Conservation (phyloP, 2,888 invertebrate genomes). For the Idaea aversata region DNA sequence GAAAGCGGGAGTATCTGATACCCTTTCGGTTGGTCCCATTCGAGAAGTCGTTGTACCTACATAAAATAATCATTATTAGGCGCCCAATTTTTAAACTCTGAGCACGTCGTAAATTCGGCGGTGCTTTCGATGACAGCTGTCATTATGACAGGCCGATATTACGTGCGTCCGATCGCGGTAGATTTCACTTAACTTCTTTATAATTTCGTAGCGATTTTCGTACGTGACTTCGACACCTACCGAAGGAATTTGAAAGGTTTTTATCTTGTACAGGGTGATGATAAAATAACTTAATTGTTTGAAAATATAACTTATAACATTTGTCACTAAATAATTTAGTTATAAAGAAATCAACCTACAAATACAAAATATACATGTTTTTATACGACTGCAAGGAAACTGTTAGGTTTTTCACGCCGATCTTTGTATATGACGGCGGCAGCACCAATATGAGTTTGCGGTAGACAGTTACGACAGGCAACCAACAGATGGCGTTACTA, state of each 20-base stretch:
- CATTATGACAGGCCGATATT: conserved; percentile 54
- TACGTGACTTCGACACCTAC: conserved; percentile 72
- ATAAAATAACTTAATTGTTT: conserved; percentile 16
- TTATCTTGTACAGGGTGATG: conserved; percentile 36
- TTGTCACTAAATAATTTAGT: no score
- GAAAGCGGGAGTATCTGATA: conserved; percentile 3
- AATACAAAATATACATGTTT: no score
- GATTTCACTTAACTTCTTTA: conserved; percentile 71
- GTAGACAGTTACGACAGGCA: no score
- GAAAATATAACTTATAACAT: not conserved
- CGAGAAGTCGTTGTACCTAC: conserved; percentile 9
- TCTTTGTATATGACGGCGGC: no score
- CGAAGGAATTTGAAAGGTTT: conserved; percentile 37
- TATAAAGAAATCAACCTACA: no score
- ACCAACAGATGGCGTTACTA: no score
- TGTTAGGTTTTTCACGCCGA: no score
- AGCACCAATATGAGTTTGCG: no score
- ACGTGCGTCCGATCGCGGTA: conserved; percentile 40
- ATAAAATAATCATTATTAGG: conserved; percentile 31
- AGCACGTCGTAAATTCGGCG: conserved; percentile 43
- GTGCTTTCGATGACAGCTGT: conserved; percentile 40
- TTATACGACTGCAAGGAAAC: no score
- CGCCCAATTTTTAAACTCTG: conserved; percentile 29
- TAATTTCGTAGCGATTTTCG: conserved; percentile 72
- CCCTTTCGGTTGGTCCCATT: not conserved